Evolutionary conservation across 1,140 invertebrate species (phyloP).

Genomic region (Pectinophora gossypiella): DNA sequence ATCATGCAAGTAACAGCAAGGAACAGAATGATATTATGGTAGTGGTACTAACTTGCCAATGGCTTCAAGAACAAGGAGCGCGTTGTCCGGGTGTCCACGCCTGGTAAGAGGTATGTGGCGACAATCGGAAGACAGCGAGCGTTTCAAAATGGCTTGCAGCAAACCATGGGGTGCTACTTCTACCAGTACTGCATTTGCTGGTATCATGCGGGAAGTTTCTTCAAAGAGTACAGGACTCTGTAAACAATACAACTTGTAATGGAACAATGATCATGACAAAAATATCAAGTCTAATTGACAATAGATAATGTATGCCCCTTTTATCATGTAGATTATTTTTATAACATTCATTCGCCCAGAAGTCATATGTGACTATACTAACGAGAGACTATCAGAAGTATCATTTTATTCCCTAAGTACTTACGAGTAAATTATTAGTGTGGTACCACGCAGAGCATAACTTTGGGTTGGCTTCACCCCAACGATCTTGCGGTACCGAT

Average conservation of each 20-base stretch:
- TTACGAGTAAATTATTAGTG: conserved; percentile 87
- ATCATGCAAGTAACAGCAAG: no score
- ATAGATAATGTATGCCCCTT: no score
- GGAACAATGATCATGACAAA: no score
- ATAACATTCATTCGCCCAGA: no score
- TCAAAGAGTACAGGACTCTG: conserved; percentile 86
- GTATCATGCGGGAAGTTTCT: conserved; percentile 84
- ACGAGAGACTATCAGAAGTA: no score
- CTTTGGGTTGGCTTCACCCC: conserved; percentile 79
- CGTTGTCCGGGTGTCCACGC: conserved; percentile 80
- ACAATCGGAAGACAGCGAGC: conserved; percentile 69
- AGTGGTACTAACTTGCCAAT: conserved; percentile 84
- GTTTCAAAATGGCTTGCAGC: conserved; percentile 79
- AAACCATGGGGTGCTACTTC: conserved; percentile 89
- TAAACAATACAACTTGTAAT: no score
- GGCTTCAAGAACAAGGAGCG: conserved; percentile 78
- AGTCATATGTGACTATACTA: no score
- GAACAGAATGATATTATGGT: no score
- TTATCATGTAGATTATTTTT: no score
- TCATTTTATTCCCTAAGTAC: no score
- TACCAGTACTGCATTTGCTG: conserved; percentile 83
- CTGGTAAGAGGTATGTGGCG: conserved; percentile 86
- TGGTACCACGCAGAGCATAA: conserved; percentile 91
- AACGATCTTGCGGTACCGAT: conserved; percentile 84
- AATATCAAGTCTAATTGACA: no score